Evolutionary conservation across 2,888 invertebrate genomes (phyloP), one percentile per base, ranked within the genome.

Genomic region (Agrotis exclamationis): DNA sequence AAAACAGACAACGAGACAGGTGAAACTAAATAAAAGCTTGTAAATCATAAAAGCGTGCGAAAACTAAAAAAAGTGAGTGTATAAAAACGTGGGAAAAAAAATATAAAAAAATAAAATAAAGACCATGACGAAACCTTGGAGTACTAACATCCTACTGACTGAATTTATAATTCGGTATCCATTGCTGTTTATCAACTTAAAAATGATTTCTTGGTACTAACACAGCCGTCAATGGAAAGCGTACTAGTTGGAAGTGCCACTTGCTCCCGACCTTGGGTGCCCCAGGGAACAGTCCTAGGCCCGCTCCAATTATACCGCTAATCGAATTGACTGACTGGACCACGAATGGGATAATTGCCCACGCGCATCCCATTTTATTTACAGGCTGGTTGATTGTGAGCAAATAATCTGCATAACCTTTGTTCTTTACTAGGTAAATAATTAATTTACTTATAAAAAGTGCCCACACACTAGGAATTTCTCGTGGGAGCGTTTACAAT

Each of bases 251-350:
- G 39, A 18, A 56, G 14, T 24, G 22, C 47, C 62, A 54, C 66
- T 63, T 50, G 24, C 57, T 74, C 53, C 72, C 86, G 88, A 88
- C 92, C 93, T 93, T 94, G 93, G 87, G 84, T 82, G 71, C 76
- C 80, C 71, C 86, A 87, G 88, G 85, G 89, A 87, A 85, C 87
- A 87, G 92, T 92, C 93, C 93, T 93, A 92, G 92, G 90, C 89
- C 89, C 81, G 86, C 79, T 85, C 87, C 94, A 95, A 96, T 96
- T 94, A 95, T 88, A 69, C 62, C 82, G 62, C 91, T 95, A 96
- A 96, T 96, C 95, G 95, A 96, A 95, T 95, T 95, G 95, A 93
- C 90, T 93, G 93, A 92, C 95, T 93, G 80, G 70, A 87, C 88
- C 76, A 75, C 80, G 85, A 94, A 95, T 95, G 93, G 88, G 89